A percentile compares a stretch with the other conserved stretches of the same genome.
Conservation (phyloP, 2,113 vertebrate species). For the Zosterops hypoxanthus region DNA sequence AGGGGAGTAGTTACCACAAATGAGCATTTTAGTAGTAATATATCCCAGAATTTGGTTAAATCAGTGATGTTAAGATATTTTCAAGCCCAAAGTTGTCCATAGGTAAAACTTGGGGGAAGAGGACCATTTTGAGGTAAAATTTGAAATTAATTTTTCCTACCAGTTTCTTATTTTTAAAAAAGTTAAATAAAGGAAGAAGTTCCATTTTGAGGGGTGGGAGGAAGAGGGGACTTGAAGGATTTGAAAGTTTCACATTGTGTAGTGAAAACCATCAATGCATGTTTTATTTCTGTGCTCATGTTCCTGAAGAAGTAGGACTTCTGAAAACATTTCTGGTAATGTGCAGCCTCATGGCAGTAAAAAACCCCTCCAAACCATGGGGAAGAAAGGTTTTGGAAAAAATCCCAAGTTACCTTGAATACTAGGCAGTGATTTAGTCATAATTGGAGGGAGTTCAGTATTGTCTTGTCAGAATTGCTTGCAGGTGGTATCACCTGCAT, state of each 20-base stretch:
- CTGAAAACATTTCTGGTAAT: neutral
- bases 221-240: neutral
- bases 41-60: neutral
- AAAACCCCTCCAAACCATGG: neutral
- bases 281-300: neutral
- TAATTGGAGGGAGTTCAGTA: neutral
- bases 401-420: neutral
- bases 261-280: neutral
- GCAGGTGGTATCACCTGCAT: neutral
- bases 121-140: neutral
- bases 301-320: neutral
- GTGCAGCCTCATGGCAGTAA: neutral
- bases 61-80: neutral
- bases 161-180: neutral
- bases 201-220: fast-evolving
- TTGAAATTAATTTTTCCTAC: neutral
- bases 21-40: neutral
- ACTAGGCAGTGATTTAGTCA: neutral
- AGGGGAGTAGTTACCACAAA: neutral
- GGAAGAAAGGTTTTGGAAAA: neutral
- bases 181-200: neutral
- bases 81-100: neutral
- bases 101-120: neutral
- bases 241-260: neutral
- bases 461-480: neutral